Percentiles rank a stretch among this genome's conserved stretches.
Conservation (phyloP, 2,888 invertebrate species). For the Philopedon plagiatum region DNA sequence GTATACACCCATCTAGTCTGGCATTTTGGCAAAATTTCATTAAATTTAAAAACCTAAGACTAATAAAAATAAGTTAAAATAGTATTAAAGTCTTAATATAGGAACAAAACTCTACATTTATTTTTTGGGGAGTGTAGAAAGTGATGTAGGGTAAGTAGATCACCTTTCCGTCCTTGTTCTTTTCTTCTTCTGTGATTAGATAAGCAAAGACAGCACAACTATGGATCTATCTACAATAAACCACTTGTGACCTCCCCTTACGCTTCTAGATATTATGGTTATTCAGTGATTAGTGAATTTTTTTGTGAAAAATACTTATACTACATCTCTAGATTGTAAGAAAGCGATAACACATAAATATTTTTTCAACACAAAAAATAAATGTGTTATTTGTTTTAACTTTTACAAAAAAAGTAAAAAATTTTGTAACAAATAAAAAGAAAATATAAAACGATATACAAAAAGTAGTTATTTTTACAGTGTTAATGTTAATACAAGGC, state of each 20-base stretch:
- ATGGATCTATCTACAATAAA: background rate
- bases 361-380: no score
- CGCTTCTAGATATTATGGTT: background rate
- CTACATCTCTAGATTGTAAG: background rate
- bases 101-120: constrained; percentile 47
- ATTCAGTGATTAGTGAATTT: background rate
- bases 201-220: background rate
- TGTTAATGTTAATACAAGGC: no score
- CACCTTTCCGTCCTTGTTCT: no score
- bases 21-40: constrained; percentile 9
- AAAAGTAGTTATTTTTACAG: no score
- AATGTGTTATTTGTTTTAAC: no score
- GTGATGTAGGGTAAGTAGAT: background rate
- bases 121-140: background rate
- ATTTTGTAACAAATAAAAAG: no score
- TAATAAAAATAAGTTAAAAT: constrained; percentile 49
- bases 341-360: no score
- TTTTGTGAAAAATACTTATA: background rate
- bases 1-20: constrained; percentile 21
- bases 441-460: no score
- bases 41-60: constrained; percentile 23
- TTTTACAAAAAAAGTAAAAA: no score
- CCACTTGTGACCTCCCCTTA: background rate
- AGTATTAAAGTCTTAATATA: constrained; percentile 50
- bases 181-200: background rate